phyloP scores from a whole-genome alignment of 1,140 invertebrate species.

The Diorhabda carinulata region DNA sequence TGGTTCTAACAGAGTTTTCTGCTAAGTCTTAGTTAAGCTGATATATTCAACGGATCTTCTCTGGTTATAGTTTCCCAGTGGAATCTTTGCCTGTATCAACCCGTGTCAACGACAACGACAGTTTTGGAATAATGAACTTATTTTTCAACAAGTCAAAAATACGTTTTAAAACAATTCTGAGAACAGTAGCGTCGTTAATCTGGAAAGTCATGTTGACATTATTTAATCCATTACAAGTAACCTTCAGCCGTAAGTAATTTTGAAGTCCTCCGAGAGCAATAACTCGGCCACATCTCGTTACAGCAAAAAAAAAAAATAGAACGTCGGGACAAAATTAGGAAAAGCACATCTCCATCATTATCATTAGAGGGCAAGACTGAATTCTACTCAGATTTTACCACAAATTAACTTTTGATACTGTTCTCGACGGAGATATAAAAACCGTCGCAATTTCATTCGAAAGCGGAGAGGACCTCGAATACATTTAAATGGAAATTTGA shows the following conservation, averaged over 20 bases:
- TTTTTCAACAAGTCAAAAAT: no score
- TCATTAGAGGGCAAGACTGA: constrained; percentile 34
- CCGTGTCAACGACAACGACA: no score
- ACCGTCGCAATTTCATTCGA: constrained; percentile 40
- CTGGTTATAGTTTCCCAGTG: no score
- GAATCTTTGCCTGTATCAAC: no score
- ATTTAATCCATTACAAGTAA: no score
- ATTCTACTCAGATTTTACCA: constrained; percentile 35
- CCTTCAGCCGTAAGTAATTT: neutral
- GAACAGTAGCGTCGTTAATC: no score
- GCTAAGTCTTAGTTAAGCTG: no score
- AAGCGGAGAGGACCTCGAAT: constrained; percentile 35
- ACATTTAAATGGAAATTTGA: constrained; percentile 47
- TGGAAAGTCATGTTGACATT: no score
- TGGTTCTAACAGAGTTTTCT: no score
- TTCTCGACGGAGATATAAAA: constrained; percentile 47
- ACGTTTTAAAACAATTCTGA: no score
- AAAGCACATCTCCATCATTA: constrained; percentile 33
- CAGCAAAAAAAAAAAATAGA: constrained; percentile 34
- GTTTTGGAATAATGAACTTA: no score
- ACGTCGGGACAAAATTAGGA: constrained; percentile 32
- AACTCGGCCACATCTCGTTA: constrained; percentile 1
- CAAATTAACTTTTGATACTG: constrained; percentile 48
- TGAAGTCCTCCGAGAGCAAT: neutral
- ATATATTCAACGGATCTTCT: no score